A percentile compares a stretch with the other conserved stretches of the same genome.
Evolutionary conservation across 2,113 vertebrate species (phyloP).

Genomic region (Genyomyrus donnyi): DNA sequence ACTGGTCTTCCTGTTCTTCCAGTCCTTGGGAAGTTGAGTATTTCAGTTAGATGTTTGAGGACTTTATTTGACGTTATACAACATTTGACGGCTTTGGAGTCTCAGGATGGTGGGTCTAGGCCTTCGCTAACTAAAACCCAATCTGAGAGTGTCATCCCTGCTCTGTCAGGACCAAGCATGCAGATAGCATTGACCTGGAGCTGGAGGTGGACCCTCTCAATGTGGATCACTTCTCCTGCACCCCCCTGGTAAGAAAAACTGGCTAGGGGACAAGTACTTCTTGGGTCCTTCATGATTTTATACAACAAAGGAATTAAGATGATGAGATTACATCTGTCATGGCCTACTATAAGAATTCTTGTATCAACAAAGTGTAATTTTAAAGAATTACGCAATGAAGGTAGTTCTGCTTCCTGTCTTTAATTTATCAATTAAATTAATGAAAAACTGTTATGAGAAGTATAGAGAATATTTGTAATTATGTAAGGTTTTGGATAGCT

Average conservation of each 20-base stretch:
- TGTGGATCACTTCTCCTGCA: constrained; percentile 98
- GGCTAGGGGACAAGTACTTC: not conserved
- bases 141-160: constrained; percentile 13
- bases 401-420: not conserved
- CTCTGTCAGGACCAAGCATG: constrained; percentile 80
- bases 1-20: not conserved
- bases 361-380: not conserved
- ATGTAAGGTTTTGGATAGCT: not conserved
- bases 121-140: not conserved
- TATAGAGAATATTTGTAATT: not conserved
- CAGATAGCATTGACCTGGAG: constrained; percentile 93
- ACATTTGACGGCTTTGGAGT: not conserved
- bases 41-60: not conserved
- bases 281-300: not conserved
- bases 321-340: no score
- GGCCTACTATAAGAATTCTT: not conserved
- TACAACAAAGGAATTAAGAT: not conserved
- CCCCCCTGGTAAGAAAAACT: constrained; percentile 77
- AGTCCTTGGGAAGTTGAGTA: not conserved
- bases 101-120: not conserved
- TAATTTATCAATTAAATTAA: not conserved
- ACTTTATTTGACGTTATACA: not conserved
- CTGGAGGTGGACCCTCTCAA: constrained; percentile 96
- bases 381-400: not conserved
- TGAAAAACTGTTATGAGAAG: not conserved